phyloP scores from a whole-genome alignment of 2,797 vertebrate species.

The Anniella stebbinsi region DNA sequence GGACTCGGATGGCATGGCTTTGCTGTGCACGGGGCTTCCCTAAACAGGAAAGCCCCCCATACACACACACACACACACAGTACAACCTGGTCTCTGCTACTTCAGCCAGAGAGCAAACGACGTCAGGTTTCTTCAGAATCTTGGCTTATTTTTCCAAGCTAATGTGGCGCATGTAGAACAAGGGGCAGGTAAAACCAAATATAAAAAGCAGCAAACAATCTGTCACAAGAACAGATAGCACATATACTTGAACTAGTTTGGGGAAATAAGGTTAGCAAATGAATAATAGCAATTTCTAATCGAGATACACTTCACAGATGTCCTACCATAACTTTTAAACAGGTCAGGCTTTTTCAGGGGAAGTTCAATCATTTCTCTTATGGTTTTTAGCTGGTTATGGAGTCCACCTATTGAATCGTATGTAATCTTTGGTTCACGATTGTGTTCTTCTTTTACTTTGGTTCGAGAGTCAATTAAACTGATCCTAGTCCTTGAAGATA shows the following conservation, averaged over 20 bases:
- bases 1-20: too few relatives aligned
- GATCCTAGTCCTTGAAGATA: constrained; percentile 85
- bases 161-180: neutral
- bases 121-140: neutral
- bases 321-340: constrained; percentile 90
- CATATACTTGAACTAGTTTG: neutral
- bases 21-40: too few relatives aligned
- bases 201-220: neutral
- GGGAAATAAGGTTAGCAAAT: neutral
- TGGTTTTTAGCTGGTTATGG: constrained; percentile 85
- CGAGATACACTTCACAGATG: constrained; percentile 36
- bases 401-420: constrained; percentile 96
- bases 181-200: neutral
- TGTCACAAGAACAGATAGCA: neutral
- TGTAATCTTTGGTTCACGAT: constrained; percentile 81
- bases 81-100: too few relatives aligned
- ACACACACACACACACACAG: too few relatives aligned
- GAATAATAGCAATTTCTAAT: neutral
- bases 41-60: too few relatives aligned
- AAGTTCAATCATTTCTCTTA: constrained; percentile 93
- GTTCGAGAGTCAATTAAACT: constrained; percentile 69
- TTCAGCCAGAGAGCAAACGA: too few relatives aligned
- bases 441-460: constrained; percentile 45
- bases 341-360: constrained; percentile 92
- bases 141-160: neutral